Evolutionary conservation across 2,113 vertebrate species (phyloP).

Genomic region (Columbina picui): DNA sequence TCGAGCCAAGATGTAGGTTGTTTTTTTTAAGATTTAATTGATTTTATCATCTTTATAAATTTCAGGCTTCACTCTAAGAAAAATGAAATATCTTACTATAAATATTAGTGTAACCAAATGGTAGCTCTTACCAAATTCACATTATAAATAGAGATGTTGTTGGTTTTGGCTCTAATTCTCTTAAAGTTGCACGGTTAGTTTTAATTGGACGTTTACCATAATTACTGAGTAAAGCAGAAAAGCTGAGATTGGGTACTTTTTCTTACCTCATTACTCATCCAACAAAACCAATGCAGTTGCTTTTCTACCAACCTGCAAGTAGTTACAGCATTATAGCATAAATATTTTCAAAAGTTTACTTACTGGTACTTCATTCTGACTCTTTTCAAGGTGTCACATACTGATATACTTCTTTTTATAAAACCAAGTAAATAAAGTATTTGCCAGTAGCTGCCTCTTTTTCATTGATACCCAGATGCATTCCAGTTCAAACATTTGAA

Average conservation of each 20-base stretch:
- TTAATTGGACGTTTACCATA: background rate
- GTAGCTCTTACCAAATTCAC: background rate
- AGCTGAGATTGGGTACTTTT: background rate
- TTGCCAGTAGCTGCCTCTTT: background rate
- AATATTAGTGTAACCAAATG: background rate
- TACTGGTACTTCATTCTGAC: background rate
- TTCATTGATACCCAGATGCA: background rate
- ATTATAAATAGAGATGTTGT: background rate
- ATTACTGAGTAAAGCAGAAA: background rate
- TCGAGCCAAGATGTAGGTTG: accelerated
- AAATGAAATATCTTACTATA: accelerated
- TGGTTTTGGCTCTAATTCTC: background rate
- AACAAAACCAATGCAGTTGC: background rate
- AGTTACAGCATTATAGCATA: background rate
- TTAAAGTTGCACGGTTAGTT: background rate
- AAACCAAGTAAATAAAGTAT: background rate
- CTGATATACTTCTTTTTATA: background rate
- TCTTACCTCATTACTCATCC: background rate
- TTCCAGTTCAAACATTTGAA: background rate
- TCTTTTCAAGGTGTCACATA: background rate
- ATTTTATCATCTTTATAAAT: background rate
- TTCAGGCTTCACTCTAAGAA: background rate
- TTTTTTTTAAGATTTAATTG: background rate
- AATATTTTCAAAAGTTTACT: background rate
- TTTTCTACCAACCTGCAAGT: background rate